phyloP scores from a whole-genome alignment of 2,888 invertebrate species.

The Nephrotoma guestfalica region DNA sequence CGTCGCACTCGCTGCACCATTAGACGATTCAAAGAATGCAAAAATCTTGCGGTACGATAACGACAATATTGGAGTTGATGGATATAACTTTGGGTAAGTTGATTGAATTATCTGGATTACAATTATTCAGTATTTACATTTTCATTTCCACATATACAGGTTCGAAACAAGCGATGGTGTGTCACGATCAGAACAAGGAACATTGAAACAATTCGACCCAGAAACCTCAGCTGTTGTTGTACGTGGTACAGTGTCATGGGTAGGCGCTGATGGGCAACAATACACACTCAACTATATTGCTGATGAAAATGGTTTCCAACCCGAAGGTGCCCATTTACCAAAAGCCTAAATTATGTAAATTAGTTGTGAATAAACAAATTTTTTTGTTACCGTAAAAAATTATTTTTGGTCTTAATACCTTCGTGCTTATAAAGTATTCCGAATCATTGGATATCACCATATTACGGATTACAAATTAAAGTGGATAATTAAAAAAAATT shows the following conservation, averaged over 20 bases:
- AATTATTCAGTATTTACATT: not conserved
- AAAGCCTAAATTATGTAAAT: conserved; percentile 14
- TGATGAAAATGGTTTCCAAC: not conserved
- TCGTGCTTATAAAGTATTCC: no score
- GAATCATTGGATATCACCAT: no score
- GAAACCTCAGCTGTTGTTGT: conserved; percentile 1
- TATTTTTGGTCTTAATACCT: no score
- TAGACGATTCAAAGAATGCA: not conserved
- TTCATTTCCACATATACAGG: not conserved
- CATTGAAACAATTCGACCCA: not conserved
- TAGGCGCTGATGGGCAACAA: not conserved
- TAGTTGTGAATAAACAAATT: not conserved
- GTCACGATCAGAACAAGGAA: not conserved
- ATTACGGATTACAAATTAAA: no score
- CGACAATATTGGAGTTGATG: not conserved
- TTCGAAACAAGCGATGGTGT: not conserved
- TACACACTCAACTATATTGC: not conserved
- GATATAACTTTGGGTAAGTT: not conserved
- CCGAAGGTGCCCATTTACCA: not conserved
- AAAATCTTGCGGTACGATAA: not conserved
- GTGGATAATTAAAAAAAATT: no score
- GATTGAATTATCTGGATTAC: not conserved
- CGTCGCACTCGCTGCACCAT: not conserved
- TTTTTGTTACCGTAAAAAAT: not conserved
- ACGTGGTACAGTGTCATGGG: not conserved